These are phyloP conservation scores for Hemicrepidius hirtus DNA, from an alignment of 2,888 invertebrate genomes.

Conservation along the genomic window DNA sequence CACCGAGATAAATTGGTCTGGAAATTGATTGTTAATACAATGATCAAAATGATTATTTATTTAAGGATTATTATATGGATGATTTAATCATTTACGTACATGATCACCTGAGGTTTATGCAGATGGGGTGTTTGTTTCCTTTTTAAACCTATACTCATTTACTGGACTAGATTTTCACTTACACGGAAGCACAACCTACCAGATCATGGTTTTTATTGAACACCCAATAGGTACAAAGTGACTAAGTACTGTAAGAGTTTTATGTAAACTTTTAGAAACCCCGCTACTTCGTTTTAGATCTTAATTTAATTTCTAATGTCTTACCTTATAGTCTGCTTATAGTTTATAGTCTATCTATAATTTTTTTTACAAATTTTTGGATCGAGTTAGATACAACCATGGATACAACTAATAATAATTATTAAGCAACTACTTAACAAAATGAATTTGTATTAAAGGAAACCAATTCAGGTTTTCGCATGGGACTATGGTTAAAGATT, in stretches of 20 bases:
- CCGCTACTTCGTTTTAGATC: too few species aligned
- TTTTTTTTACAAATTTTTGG: too few species aligned
- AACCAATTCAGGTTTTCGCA: neutral
- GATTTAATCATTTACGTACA: neutral
- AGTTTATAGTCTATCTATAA: too few species aligned
- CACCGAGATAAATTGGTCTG: constrained; percentile 21
- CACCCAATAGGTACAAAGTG: too few species aligned
- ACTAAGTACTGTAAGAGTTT: too few species aligned
- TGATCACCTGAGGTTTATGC: constrained; percentile 10
- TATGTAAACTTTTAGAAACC: too few species aligned
- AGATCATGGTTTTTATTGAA: too few species aligned
- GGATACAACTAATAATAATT: neutral
- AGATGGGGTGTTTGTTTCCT: neutral
- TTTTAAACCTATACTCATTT: neutral
- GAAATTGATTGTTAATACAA: constrained; percentile 37
- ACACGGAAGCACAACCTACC: too few species aligned
- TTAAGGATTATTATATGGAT: constrained; percentile 30
- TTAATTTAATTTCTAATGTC: too few species aligned
- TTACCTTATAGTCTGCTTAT: too few species aligned
- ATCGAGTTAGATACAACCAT: too few species aligned
- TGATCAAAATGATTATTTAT: constrained; percentile 20
- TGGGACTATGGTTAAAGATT: neutral
- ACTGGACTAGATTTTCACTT: too few species aligned
- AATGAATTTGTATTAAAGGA: neutral
- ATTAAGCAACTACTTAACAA: neutral